Conservation (phyloP, 2,113 vertebrate genomes). For the Acanthisitta chloris region DNA sequence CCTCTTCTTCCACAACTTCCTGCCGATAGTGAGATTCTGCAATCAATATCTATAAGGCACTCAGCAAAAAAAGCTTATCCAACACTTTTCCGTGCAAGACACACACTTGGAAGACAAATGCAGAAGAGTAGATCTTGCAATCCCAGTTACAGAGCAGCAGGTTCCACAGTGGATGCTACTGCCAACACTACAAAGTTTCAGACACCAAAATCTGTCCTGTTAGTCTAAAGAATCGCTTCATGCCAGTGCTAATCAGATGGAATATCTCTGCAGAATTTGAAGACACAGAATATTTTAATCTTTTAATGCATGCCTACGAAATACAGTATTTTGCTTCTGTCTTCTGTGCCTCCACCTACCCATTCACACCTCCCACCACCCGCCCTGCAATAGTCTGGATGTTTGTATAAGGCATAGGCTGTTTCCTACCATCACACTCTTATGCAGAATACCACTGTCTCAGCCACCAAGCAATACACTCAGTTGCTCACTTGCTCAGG, state of each 20-base stretch:
- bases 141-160: background rate
- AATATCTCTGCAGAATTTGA: background rate
- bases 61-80: background rate
- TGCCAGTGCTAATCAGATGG: background rate
- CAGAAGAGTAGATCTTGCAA: background rate
- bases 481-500: background rate
- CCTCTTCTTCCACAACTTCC: background rate
- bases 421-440: background rate
- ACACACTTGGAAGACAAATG: background rate
- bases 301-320: background rate
- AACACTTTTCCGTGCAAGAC: background rate
- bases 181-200: background rate
- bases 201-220: background rate
- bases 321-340: background rate
- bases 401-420: background rate
- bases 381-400: rapidly evolving
- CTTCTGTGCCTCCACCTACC: background rate
- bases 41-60: background rate
- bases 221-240: background rate
- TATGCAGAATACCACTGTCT: background rate
- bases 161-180: background rate
- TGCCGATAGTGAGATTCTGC: background rate
- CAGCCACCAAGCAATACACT: background rate
- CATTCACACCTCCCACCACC: too few species aligned
- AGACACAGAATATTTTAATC: background rate